Base-by-base conservation (phyloP, 2,797 vertebrate species). In the Pseudomugil tenellus region DNA sequence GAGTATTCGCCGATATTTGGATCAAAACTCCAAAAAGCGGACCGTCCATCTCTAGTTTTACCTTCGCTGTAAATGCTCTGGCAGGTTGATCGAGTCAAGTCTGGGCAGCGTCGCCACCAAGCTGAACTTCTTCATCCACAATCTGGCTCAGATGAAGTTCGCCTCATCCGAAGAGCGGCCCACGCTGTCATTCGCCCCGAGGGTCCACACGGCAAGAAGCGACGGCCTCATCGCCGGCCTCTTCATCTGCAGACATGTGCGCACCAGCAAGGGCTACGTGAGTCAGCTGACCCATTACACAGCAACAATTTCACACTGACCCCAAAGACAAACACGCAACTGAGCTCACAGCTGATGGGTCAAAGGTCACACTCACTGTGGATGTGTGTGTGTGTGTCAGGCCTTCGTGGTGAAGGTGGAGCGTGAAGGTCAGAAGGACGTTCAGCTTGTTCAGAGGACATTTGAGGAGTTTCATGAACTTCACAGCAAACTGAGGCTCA, bases 121-220 rank as follows among this genome's bases (percentile, higher is more conserved):
- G 84, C 94, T 99, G 61, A 99, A 99, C 92, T 99, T 99, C 92
- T 99, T 99, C 93, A 96, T 99, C 90, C 97, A 98, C 89, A 99
- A 98, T 83, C 92, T 98, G 94, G 96, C 97, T 0, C 97, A 99
- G 93, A 97, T 99, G 96, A 98, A 98, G 91, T 98, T 98, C 60
- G 86, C 95, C 0, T 94, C 95, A 1, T 93, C 94, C 0, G 97
- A 98, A 0, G 95, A 97, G 5, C 93, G 93, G 0, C 94, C 96
- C 0, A 77, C 92, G 3, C 92, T 99, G 46, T 96, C 96, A 21
- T 98, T 98, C 3, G 95, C 96, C 1, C 96, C 96, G 0, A 93
- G 96, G n/a, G 91, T 94, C 0, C 90, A 97, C 84, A 96, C 95
- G 0, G 74, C 93, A 21, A 95, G 95, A 84, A 94, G 84, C 0